These are phyloP conservation scores for Lacerta agilis DNA, from an alignment of 2,797 vertebrate genomes.

Conservation along the genomic window DNA sequence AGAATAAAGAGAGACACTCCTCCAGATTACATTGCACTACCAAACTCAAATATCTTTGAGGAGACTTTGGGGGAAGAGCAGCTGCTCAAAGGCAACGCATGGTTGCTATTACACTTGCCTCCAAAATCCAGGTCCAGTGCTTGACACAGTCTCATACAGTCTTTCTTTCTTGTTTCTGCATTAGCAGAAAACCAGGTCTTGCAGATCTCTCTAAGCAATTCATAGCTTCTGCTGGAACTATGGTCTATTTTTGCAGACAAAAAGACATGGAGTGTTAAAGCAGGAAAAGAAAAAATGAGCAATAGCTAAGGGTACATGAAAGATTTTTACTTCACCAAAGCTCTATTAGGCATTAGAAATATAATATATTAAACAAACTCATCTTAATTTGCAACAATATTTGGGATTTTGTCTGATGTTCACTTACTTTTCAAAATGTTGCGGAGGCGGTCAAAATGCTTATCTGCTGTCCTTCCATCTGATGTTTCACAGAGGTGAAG, in stretches of 20 bases:
- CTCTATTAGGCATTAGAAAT: too few relatives aligned
- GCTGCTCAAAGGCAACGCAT: too few relatives aligned
- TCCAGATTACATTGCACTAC: background rate
- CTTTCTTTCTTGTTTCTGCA: background rate
- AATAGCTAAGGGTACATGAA: too few relatives aligned
- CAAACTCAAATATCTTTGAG: background rate
- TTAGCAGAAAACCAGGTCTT: constrained; percentile 8
- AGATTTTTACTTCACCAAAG: background rate
- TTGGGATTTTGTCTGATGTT: background rate
- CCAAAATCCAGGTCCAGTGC: constrained; percentile 8
- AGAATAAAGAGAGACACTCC: too few relatives aligned
- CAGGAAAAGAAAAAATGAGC: background rate
- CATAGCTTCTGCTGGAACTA: background rate
- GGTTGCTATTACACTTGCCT: background rate
- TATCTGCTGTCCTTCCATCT: background rate
- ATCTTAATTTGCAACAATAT: too few relatives aligned
- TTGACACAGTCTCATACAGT: background rate
- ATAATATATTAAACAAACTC: too few relatives aligned
- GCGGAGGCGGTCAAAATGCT: constrained; percentile 1
- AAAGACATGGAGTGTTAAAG: background rate
- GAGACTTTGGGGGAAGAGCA: too few relatives aligned
- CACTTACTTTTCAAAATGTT: constrained; percentile 15
- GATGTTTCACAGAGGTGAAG: background rate
- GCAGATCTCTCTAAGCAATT: background rate
- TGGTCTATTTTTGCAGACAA: background rate